A percentile compares a stretch with the other conserved stretches of the same genome.
Conservation (phyloP, 2,797 vertebrate species). For the Prionace glauca region DNA sequence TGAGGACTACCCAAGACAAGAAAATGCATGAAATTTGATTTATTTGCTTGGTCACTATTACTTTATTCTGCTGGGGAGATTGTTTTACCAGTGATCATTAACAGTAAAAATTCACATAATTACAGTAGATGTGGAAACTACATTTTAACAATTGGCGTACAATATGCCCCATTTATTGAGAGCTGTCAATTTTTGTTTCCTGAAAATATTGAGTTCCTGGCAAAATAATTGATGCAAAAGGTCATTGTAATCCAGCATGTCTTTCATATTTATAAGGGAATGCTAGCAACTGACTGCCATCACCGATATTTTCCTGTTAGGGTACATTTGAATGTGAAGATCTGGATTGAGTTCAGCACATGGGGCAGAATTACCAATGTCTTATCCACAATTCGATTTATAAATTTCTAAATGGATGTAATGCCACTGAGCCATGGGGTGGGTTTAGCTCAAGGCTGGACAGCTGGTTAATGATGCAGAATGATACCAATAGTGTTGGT, state of each 20-base stretch:
- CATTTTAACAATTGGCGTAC: no score
- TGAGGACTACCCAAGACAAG: neutral
- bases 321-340: neutral
- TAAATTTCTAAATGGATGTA: neutral
- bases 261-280: neutral
- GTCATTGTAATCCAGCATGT: neutral
- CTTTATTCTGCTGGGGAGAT: neutral
- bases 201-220: neutral
- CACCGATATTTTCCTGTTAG: neutral
- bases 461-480: no score
- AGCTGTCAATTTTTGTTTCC: neutral
- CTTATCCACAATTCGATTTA: neutral
- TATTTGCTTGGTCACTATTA: neutral
- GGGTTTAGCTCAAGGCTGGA: no score
- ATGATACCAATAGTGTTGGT: no score
- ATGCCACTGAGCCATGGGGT: neutral
- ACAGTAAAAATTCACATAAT: neutral
- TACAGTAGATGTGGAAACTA: neutral
- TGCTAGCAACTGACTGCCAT: neutral
- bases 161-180: neutral
- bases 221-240: neutral
- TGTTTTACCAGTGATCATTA: neutral
- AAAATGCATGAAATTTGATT: neutral
- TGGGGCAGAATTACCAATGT: neutral
- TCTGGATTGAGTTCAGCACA: neutral